phyloP scores from a whole-genome alignment of 2,113 vertebrate genomes.

The Amblyopsis rosae region DNA sequence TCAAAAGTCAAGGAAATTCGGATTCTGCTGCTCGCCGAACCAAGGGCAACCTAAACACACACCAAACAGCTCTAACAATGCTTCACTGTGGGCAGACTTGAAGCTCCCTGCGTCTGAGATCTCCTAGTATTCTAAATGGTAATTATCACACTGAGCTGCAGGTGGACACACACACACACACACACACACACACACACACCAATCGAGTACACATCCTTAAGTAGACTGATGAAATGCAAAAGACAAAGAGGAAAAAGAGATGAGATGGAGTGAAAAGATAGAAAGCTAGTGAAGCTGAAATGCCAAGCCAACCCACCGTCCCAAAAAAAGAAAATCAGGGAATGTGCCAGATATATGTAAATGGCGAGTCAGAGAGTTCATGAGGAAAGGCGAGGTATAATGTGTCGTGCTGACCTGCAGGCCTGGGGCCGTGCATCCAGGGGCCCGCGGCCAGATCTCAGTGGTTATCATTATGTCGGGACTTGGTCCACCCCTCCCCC shows the following conservation, averaged over 20 bases:
- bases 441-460: constrained; percentile 76
- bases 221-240: constrained; percentile 66
- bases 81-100: constrained; percentile 68
- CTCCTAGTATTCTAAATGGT: constrained; percentile 81
- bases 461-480: constrained; percentile 76
- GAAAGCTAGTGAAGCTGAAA: constrained; percentile 41
- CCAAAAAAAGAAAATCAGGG: constrained; percentile 20
- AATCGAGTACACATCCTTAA: constrained; percentile 32
- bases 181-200: constrained; percentile 22
- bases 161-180: constrained; percentile 30
- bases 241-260: constrained; percentile 47
- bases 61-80: constrained; percentile 72
- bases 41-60: constrained; percentile 71
- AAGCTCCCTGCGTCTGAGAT: constrained; percentile 67
- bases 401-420: constrained; percentile 78
- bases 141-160: constrained; percentile 68
- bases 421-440: constrained; percentile 68
- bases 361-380: constrained; percentile 78
- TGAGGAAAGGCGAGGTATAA: constrained; percentile 69
- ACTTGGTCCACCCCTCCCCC: constrained; percentile 45
- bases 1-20: constrained; percentile 83
- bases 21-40: constrained; percentile 69
- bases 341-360: constrained; percentile 67
- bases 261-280: constrained; percentile 35
- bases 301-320: not conserved